These are phyloP conservation scores for Hippocampus barbouri DNA, from an alignment of 2,113 vertebrate genomes.

Conservation along the genomic window DNA sequence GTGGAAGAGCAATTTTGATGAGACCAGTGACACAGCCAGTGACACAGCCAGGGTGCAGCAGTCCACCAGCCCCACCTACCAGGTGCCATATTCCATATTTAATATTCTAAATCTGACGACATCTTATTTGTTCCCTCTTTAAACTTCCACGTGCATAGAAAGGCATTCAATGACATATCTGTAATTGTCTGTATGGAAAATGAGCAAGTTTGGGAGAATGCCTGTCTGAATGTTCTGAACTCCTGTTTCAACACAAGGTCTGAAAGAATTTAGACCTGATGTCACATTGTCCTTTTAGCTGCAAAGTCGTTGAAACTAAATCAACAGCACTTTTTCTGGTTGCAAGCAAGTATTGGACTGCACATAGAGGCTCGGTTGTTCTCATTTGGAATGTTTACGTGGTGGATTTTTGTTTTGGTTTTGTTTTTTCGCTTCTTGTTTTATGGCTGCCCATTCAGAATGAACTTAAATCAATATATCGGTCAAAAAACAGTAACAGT, in stretches of 20 bases:
- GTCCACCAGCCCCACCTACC: conserved; percentile 25
- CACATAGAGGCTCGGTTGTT: too few relatives aligned
- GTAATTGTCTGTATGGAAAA: neutral
- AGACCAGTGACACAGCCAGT: conserved; percentile 65
- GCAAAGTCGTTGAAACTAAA: neutral
- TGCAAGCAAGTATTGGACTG: too few relatives aligned
- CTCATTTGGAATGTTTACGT: too few relatives aligned
- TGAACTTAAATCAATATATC: too few relatives aligned
- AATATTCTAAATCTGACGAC: neutral
- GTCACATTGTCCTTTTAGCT: too few relatives aligned
- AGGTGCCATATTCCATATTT: conserved; percentile 28
- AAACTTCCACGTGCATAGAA: neutral
- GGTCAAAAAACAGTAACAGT: too few relatives aligned
- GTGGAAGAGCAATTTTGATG: conserved; percentile 92
- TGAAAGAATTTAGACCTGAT: too few relatives aligned
- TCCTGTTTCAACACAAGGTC: neutral
- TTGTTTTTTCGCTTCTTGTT: too few relatives aligned
- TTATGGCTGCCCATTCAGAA: too few relatives aligned
- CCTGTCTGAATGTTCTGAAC: neutral
- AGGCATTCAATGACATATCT: too few relatives aligned
- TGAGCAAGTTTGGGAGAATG: neutral
- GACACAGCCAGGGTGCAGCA: conserved; percentile 57
- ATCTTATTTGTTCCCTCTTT: too few relatives aligned
- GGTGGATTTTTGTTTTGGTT: too few relatives aligned
- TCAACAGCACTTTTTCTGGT: neutral